These are phyloP conservation scores for Cheilosia urbana DNA, from an alignment of 2,888 invertebrate species.

Conservation along the genomic window DNA sequence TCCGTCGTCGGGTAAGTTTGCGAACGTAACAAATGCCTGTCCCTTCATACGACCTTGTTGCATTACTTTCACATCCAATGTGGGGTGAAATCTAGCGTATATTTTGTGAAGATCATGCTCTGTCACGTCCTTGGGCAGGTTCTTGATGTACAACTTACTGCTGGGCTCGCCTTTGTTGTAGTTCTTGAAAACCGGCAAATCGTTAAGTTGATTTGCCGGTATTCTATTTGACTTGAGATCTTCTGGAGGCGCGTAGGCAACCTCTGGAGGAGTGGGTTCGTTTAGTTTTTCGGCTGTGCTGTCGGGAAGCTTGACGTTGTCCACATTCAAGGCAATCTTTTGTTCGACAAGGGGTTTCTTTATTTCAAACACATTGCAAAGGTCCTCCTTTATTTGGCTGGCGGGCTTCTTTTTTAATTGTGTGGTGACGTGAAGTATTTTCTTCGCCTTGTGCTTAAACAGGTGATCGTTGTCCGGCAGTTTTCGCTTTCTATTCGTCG, in stretches of 20 bases:
- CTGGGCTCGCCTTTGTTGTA: constrained; percentile 93
- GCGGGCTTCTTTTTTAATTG: constrained; percentile 40
- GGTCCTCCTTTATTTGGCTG: neutral
- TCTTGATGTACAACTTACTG: constrained; percentile 95
- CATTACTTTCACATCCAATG: constrained; percentile 91
- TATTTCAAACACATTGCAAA: constrained; percentile 62
- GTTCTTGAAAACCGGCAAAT: constrained; percentile 92
- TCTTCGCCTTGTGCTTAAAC: constrained; percentile 50
- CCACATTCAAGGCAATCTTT: constrained; percentile 79
- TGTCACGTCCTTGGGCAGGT: constrained; percentile 92
- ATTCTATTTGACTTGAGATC: constrained; percentile 89
- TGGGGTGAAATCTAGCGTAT: constrained; percentile 87
- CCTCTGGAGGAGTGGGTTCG: neutral
- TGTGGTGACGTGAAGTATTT: constrained; percentile 75
- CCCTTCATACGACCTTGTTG: constrained; percentile 98
- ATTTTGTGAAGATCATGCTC: constrained; percentile 90
- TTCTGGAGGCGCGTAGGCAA: constrained; percentile 58
- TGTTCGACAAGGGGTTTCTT: constrained; percentile 40
- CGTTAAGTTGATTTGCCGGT: constrained; percentile 88
- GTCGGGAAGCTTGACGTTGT: constrained; percentile 38
- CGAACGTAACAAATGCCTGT: constrained; percentile 93
- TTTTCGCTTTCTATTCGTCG: constrained; percentile 47
- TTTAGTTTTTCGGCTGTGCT: neutral
- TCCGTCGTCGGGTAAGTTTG: constrained; percentile 56
- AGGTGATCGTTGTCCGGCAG: constrained; percentile 28